Conservation (phyloP, 2,797 vertebrate genomes). For the Cheirogaleus major region DNA sequence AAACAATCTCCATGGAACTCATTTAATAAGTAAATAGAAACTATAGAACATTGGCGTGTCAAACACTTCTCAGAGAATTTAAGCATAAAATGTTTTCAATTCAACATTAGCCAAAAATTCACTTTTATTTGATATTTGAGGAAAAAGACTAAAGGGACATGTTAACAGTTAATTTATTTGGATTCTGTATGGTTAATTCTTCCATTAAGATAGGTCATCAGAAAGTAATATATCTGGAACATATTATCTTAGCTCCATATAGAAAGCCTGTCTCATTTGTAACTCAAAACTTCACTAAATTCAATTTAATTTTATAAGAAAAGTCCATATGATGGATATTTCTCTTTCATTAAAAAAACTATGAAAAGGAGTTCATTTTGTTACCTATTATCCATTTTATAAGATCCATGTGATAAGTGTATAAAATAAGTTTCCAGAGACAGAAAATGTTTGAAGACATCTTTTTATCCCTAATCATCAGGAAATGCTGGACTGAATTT, state of each 20-base stretch:
- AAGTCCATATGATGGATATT: not conserved
- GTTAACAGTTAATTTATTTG: not conserved
- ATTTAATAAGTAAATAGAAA: not conserved
- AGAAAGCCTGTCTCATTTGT: not conserved
- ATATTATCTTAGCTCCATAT: not conserved
- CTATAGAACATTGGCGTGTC: not conserved
- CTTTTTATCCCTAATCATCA: not conserved
- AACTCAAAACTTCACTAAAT: not conserved
- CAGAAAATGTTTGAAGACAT: not conserved
- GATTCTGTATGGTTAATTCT: not conserved
- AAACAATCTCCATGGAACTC: not conserved
- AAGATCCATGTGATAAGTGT: not conserved
- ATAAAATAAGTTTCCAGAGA: not conserved
- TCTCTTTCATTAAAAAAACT: not conserved
- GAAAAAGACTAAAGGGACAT: not conserved
- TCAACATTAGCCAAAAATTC: not conserved
- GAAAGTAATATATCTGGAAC: not conserved
- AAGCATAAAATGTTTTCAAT: not conserved
- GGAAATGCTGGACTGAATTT: not conserved
- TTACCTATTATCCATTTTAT: not conserved
- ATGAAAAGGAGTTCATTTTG: not conserved
- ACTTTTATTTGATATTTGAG: not conserved
- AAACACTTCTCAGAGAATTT: not conserved
- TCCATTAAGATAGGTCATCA: not conserved
- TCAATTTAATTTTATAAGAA: not conserved